Evolutionary conservation across 2,797 vertebrate genomes (phyloP).

Genomic region (Clarias pachynema): DNA sequence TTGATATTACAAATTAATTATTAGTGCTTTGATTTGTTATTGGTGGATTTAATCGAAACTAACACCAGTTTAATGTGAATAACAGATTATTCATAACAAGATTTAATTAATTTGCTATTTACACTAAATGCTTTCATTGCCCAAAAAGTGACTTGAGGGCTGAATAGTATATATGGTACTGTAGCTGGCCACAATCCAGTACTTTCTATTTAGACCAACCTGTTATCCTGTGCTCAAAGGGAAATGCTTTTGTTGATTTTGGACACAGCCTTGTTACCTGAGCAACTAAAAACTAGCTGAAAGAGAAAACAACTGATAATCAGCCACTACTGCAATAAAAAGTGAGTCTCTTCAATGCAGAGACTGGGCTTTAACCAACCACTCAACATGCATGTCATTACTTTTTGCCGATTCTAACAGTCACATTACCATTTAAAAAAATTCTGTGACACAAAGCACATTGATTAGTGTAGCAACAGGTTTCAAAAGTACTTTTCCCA

Average conservation of each 20-base stretch:
- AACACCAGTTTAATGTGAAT: neutral
- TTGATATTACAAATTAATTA: neutral
- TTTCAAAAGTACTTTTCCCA: neutral
- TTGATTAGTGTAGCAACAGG: neutral
- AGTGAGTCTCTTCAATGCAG: neutral
- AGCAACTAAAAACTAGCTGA: constrained; percentile 22
- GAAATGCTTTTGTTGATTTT: constrained; percentile 42
- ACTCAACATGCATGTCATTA: neutral
- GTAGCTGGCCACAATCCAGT: constrained; percentile 7
- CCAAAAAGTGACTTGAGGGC: neutral
- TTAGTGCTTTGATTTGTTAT: neutral
- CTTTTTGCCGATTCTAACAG: neutral
- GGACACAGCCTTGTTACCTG: constrained; percentile 16
- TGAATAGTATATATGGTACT: constrained; percentile 13
- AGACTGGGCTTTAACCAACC: neutral
- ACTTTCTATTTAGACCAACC: neutral
- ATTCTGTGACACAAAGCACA: neutral
- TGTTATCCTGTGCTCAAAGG: constrained; percentile 32
- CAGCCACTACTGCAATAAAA: neutral
- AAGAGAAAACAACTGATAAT: neutral
- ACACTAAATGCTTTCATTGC: neutral
- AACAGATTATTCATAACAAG: neutral
- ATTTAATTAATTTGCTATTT: neutral
- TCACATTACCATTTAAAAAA: no score
- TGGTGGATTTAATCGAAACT: neutral